Percentiles rank a stretch among this genome's conserved stretches.
Conservation (phyloP, 2,113 vertebrate genomes). For the Erythrocercus mccallii region DNA sequence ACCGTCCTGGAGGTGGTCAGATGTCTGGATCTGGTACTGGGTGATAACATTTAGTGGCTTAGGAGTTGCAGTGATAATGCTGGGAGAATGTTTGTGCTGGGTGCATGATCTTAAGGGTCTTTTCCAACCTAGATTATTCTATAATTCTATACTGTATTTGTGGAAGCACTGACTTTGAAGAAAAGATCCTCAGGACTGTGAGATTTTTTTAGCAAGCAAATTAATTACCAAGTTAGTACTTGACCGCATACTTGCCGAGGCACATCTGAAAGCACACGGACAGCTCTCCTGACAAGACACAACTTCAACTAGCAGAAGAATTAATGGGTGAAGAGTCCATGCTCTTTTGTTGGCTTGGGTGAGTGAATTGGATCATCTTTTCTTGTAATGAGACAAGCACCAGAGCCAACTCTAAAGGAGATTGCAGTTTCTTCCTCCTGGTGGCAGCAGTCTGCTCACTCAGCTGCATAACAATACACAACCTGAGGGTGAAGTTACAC, state of each 20-base stretch:
- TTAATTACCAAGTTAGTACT: background rate
- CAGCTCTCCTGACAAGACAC: background rate
- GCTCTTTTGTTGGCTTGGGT: background rate
- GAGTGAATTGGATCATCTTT: background rate
- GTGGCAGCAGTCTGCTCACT: background rate
- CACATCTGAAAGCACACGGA: background rate
- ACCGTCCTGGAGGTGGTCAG: too few species aligned
- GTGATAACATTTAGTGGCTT: background rate
- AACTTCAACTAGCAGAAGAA: background rate
- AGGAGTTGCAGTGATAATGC: background rate
- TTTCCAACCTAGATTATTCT: background rate
- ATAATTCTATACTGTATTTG: background rate
- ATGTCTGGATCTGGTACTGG: background rate
- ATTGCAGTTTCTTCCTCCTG: background rate
- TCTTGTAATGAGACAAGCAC: background rate
- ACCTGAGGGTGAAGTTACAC: background rate
- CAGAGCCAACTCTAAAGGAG: background rate
- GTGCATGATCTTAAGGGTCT: background rate
- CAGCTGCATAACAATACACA: background rate
- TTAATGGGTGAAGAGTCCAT: background rate
- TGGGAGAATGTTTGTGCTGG: background rate
- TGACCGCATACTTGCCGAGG: accelerated
- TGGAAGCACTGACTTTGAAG: background rate
- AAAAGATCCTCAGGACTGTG: background rate
- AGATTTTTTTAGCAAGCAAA: background rate